phyloP scores from a whole-genome alignment of 2,797 vertebrate genomes.

The Pangasius krempfi region DNA sequence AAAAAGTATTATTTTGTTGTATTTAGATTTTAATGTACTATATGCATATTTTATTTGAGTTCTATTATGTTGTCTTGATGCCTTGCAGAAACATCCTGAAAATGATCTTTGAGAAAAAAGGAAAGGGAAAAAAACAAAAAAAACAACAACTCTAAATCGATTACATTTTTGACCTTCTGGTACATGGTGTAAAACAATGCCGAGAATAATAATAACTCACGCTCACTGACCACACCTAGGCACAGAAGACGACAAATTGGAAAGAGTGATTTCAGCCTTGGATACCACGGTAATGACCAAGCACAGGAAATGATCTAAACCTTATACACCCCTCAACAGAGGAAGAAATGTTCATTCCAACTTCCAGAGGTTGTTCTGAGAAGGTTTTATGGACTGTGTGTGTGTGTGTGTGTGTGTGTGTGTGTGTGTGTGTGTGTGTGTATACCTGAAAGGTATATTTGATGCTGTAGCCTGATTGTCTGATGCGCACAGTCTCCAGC shows the following conservation, averaged over 20 bases:
- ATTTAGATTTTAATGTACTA: neutral
- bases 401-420: neutral
- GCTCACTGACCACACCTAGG: constrained; percentile 36
- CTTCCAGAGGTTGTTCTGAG: neutral
- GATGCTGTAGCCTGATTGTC: constrained; percentile 95
- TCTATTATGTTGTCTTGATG: no score
- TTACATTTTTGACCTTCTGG: neutral
- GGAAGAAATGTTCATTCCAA: constrained; percentile 19
- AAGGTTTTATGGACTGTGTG: neutral
- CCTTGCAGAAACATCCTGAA: no score
- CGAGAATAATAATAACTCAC: constrained; percentile 6
- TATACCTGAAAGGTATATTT: constrained; percentile 94
- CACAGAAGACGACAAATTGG: constrained; percentile 37
- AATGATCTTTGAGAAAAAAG: no score
- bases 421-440: neutral
- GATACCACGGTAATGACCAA: constrained; percentile 20
- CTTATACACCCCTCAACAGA: constrained; percentile 35
- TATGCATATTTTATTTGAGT: neutral
- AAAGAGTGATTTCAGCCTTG: constrained; percentile 54
- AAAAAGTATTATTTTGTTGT: neutral
- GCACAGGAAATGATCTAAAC: constrained; percentile 40
- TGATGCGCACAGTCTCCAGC: constrained; percentile 96
- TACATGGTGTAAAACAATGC: neutral
- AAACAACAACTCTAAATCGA: neutral
- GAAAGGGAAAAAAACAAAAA: no score